Conservation (phyloP, 1,140 invertebrate species). For the Polyergus mexicanus region DNA sequence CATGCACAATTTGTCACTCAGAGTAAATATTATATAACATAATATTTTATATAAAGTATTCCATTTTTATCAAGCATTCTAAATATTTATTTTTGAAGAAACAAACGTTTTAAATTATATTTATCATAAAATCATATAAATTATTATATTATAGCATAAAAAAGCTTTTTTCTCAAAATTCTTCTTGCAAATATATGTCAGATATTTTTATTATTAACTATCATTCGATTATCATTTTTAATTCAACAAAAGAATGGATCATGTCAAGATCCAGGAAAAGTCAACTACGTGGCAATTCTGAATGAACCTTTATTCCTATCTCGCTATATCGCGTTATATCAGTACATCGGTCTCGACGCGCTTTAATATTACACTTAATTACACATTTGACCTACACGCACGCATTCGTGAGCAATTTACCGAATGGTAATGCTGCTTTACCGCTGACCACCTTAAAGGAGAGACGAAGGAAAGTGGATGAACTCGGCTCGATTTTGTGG, state of each 20-base stretch:
- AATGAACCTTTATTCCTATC: constrained; percentile 51
- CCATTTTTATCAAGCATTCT: background rate
- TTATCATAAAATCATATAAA: background rate
- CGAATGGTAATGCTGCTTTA: constrained; percentile 72
- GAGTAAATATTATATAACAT: background rate
- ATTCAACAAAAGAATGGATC: background rate
- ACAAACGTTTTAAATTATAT: background rate
- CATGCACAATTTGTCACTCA: background rate
- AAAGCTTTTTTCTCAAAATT: background rate
- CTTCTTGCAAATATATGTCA: background rate
- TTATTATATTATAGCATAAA: background rate
- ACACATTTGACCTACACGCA: constrained; percentile 71
- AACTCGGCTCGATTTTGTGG: constrained; percentile 77
- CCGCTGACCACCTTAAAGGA: constrained; percentile 68
- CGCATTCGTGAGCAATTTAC: constrained; percentile 67
- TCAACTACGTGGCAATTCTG: constrained; percentile 33
- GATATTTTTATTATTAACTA: background rate
- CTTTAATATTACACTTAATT: constrained; percentile 74
- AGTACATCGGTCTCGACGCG: constrained; percentile 66
- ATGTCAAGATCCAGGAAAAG: background rate
- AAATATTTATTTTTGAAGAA: background rate
- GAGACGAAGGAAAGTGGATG: constrained; percentile 77
- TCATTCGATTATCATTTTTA: background rate
- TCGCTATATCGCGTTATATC: constrained; percentile 71
- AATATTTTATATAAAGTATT: background rate